These are phyloP conservation scores for Falco rusticolus DNA, from an alignment of 2,797 vertebrate genomes.

Conservation along the genomic window DNA sequence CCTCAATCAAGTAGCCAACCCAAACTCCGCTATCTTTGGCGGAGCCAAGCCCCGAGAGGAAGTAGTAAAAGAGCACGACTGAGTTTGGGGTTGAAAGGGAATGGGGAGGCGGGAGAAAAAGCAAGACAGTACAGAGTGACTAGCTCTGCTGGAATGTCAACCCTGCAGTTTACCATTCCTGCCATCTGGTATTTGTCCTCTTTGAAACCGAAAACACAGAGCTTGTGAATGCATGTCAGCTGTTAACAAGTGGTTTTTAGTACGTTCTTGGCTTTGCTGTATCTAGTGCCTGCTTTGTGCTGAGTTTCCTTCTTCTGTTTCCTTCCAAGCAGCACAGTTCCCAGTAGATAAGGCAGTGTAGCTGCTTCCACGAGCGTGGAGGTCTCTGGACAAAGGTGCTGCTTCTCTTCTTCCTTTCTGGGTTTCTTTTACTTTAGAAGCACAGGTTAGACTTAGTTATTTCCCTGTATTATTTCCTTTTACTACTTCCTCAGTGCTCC, in stretches of 20 bases:
- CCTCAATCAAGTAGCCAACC: slow-evolving; percentile 99
- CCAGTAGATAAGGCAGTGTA: slow-evolving; percentile 37
- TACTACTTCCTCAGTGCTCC: slow-evolving; percentile 69
- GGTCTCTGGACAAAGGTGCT: slow-evolving; percentile 69
- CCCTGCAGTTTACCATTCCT: slow-evolving; percentile 83
- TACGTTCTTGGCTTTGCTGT: slow-evolving; percentile 87
- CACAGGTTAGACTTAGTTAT: slow-evolving; percentile 58
- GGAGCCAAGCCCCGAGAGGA: slow-evolving; percentile 97
- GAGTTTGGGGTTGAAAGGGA: slow-evolving; percentile 75
- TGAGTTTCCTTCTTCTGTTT: slow-evolving; percentile 70
- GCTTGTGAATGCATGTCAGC: slow-evolving; percentile 93
- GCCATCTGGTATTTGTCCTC: slow-evolving; percentile 79
- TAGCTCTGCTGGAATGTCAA: slow-evolving; percentile 78
- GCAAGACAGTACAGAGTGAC: slow-evolving; percentile 74
- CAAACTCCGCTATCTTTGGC: slow-evolving; percentile 97
- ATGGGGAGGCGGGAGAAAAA: slow-evolving; percentile 62
- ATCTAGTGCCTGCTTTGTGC: slow-evolving; percentile 86
- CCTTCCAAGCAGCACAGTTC: slow-evolving; percentile 45
- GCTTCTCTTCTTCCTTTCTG: slow-evolving; percentile 58
- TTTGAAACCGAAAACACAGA: slow-evolving; percentile 83
- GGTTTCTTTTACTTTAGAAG: slow-evolving; percentile 67
- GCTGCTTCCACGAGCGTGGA: slow-evolving; percentile 43
- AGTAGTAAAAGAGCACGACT: slow-evolving; percentile 88
- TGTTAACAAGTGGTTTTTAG: slow-evolving; percentile 88
- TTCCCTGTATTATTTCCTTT: slow-evolving; percentile 56